These are phyloP conservation scores for Gallinago undulata DNA, from an alignment of 2,113 vertebrate genomes.

Conservation along the genomic window DNA sequence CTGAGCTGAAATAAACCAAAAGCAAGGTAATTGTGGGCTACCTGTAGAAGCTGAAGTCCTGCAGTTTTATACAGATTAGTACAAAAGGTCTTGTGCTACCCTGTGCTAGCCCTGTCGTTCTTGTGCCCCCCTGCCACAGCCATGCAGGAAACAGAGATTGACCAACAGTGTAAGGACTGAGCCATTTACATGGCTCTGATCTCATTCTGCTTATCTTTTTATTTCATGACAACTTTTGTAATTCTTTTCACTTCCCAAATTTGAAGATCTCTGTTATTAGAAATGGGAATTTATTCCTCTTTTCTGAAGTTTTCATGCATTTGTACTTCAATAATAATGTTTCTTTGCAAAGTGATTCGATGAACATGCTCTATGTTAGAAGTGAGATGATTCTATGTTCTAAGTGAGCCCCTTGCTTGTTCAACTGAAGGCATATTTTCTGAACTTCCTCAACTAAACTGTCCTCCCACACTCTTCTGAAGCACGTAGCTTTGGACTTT, in stretches of 20 bases:
- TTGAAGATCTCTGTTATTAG: neutral
- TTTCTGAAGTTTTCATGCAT: neutral
- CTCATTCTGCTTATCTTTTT: neutral
- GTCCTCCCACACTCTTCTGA: neutral
- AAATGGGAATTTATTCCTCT: neutral
- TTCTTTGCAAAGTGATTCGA: neutral
- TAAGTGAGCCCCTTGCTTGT: neutral
- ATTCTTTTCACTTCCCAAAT: neutral
- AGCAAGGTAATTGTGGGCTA: neutral
- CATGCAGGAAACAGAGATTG: neutral
- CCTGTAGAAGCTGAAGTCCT: neutral
- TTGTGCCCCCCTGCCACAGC: neutral
- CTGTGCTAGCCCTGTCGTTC: neutral
- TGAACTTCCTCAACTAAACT: neutral
- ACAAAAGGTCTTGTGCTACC: neutral
- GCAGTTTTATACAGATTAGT: neutral
- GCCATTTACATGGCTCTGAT: neutral
- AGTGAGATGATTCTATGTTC: neutral
- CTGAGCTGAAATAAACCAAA: neutral
- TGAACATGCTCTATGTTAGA: neutral
- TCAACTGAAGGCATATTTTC: neutral
- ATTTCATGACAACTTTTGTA: neutral
- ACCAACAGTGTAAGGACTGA: neutral
- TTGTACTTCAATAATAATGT: neutral
- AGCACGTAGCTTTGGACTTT: neutral